Percentiles rank a stretch among this genome's conserved stretches.
These are phyloP conservation scores for Lagodon rhomboides DNA, from an alignment of 2,797 vertebrate species.

Conservation along the genomic window DNA sequence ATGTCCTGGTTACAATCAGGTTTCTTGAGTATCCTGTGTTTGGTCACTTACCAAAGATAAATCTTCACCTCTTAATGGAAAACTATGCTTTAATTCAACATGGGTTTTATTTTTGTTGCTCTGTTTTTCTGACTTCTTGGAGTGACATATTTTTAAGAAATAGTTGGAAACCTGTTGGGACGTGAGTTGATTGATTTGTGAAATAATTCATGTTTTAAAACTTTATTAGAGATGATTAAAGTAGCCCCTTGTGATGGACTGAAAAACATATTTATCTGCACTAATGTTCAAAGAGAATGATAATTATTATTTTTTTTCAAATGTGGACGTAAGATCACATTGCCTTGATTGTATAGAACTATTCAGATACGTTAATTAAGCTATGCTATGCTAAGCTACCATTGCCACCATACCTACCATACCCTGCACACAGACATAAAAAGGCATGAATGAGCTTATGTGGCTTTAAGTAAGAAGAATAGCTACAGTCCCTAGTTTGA, in stretches of 20 bases:
- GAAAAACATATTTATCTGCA: too few relatives aligned
- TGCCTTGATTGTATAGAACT: neutral
- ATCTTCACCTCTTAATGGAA: too few relatives aligned
- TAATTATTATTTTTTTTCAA: too few relatives aligned
- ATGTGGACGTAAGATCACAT: neutral
- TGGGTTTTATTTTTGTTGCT: neutral
- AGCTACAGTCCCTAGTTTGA: conserved; percentile 9
- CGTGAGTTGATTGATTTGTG: too few relatives aligned
- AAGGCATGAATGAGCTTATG: neutral
- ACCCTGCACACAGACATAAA: neutral
- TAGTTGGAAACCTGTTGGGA: too few relatives aligned
- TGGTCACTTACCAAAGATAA: neutral
- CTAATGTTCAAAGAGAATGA: neutral
- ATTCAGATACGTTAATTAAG: neutral
- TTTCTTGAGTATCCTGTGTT: neutral
- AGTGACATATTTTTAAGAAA: neutral
- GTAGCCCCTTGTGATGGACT: too few relatives aligned
- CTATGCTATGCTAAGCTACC: neutral
- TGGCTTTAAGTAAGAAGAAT: neutral
- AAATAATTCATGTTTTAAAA: too few relatives aligned
- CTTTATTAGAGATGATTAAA: too few relatives aligned
- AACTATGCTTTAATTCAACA: neutral
- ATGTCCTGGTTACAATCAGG: too few relatives aligned
- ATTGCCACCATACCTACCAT: neutral
- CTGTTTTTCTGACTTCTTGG: neutral